Evolutionary conservation across 2,888 invertebrate genomes (phyloP).

Genomic region (Scaeva pyrastri): DNA sequence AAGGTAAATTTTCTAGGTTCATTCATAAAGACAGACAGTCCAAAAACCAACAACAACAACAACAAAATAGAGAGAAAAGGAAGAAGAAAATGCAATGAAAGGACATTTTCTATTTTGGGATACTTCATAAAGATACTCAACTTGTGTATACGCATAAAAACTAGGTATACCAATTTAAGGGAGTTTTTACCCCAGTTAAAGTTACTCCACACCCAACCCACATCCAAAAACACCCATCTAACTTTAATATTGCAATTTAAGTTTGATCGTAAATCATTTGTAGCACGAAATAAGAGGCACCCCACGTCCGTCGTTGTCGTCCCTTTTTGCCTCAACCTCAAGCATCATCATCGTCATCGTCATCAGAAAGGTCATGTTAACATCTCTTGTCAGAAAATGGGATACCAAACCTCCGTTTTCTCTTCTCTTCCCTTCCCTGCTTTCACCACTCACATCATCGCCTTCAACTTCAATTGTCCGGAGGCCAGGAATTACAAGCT

Average conservation of each 20-base stretch:
- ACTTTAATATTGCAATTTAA: slow-evolving; percentile 69
- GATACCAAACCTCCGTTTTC: no score
- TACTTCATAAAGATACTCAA: background rate
- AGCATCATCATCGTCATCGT: background rate
- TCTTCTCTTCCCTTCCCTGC: background rate
- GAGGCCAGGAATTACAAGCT: slow-evolving; percentile 66
- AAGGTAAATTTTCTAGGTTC: slow-evolving; percentile 18
- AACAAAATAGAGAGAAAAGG: no score
- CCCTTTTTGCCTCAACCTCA: background rate
- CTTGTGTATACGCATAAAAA: background rate
- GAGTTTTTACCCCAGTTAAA: slow-evolving; percentile 45
- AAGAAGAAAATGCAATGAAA: slow-evolving; percentile 1
- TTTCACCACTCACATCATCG: slow-evolving; percentile 58
- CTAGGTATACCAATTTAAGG: background rate
- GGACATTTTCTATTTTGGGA: slow-evolving; percentile 12
- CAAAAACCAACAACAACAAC: background rate
- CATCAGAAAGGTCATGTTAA: slow-evolving; percentile 38
- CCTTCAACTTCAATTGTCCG: slow-evolving; percentile 39
- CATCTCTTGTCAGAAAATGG: slow-evolving; percentile 33
- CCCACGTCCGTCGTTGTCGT: background rate
- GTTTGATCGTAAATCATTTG: slow-evolving; percentile 65
- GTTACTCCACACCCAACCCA: background rate
- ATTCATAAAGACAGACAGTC: background rate
- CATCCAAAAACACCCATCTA: slow-evolving; percentile 15
- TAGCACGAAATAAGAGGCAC: slow-evolving; percentile 5